These are phyloP conservation scores for Melanotaenia boesemani DNA, from an alignment of 2,797 vertebrate species.

Conservation along the genomic window DNA sequence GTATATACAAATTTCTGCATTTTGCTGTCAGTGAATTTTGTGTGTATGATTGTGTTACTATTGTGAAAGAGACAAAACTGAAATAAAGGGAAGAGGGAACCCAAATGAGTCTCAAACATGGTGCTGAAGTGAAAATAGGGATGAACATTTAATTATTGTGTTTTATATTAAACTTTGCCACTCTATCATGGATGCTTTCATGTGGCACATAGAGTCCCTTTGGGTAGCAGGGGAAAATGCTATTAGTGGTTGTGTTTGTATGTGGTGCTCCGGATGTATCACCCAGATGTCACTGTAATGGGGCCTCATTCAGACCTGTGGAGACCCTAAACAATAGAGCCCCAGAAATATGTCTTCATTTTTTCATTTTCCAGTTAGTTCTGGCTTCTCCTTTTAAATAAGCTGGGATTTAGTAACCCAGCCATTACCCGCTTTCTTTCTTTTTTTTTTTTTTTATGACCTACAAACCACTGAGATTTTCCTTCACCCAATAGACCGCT, in stretches of 20 bases:
- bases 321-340: conserved; percentile 45
- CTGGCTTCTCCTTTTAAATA: conserved; percentile 44
- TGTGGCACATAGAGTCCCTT: conserved; percentile 55
- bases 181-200: conserved; percentile 39
- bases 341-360: conserved; percentile 46
- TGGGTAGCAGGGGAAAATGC: conserved; percentile 45
- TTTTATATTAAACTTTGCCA: conserved; percentile 6
- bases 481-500: conserved; percentile 6
- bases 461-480: conserved; percentile 28
- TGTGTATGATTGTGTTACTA: neutral
- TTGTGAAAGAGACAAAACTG: no score
- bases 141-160: neutral
- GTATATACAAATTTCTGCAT: neutral
- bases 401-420: conserved; percentile 24
- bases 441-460: conserved; percentile 7
- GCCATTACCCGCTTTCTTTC: conserved; percentile 11
- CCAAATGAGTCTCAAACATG: neutral
- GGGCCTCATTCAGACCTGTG: conserved; percentile 50
- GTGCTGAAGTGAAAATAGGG: neutral
- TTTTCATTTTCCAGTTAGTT: conserved; percentile 68
- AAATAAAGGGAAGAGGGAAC: no score
- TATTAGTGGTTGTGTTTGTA: conserved; percentile 42
- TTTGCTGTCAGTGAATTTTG: neutral
- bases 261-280: conserved; percentile 56
- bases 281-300: conserved; percentile 74